phyloP scores from a whole-genome alignment of 2,113 vertebrate species.

The Oryzias woworae region DNA sequence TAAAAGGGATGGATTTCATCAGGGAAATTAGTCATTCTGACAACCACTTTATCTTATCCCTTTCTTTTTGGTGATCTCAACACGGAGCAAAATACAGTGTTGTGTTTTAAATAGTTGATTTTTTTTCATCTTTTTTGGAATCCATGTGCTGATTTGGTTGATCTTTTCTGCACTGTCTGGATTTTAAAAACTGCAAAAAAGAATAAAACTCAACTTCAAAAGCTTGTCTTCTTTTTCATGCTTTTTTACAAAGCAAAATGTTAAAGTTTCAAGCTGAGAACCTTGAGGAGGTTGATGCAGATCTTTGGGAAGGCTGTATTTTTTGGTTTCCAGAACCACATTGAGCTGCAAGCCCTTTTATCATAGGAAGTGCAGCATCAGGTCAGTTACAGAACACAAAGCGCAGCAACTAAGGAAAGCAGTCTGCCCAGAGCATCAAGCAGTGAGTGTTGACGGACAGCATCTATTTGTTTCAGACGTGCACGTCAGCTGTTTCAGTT shows the following conservation, averaged over 20 bases:
- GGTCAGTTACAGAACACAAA: constrained; percentile 5
- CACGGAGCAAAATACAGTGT: too few relatives aligned
- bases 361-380: not conserved
- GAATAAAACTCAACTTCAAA: too few relatives aligned
- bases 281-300: not conserved
- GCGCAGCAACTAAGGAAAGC: not conserved
- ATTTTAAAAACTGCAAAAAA: too few relatives aligned
- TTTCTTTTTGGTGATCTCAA: too few relatives aligned
- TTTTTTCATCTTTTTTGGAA: too few relatives aligned
- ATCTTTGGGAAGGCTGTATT: not conserved
- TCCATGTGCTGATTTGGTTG: too few relatives aligned
- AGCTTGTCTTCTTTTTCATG: too few relatives aligned
- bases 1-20: constrained; percentile 37
- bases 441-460: constrained; percentile 19
- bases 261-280: not conserved
- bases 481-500: constrained; percentile 6
- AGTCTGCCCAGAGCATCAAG: constrained; percentile 10
- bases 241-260: too few relatives aligned
- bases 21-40: constrained; percentile 61
- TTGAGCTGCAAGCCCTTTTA: not conserved
- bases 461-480: constrained; percentile 8
- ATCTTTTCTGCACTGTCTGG: too few relatives aligned
- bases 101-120: too few relatives aligned
- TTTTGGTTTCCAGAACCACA: not conserved
- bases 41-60: constrained; percentile 37